Percentiles rank a stretch among this genome's conserved stretches.
Evolutionary conservation across 2,888 invertebrate species (phyloP).

Genomic region (Ramazzottius varieornatus): DNA sequence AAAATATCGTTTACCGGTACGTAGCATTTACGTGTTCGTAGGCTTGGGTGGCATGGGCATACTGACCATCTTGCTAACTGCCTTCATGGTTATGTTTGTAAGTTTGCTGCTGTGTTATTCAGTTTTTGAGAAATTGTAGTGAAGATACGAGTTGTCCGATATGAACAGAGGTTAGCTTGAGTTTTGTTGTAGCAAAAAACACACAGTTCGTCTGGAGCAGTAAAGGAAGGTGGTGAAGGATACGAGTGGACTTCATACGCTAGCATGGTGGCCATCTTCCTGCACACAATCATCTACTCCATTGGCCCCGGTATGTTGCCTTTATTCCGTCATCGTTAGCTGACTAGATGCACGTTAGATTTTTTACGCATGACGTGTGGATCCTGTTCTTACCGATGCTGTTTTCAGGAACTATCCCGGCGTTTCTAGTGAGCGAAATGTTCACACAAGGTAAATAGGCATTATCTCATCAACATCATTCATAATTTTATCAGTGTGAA

Average conservation of each 20-base stretch:
- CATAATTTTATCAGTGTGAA: too few species aligned
- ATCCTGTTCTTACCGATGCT: too few species aligned
- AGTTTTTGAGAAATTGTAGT: too few species aligned
- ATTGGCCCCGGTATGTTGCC: constrained; percentile 49
- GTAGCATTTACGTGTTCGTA: too few species aligned
- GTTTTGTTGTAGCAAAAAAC: constrained; percentile 4
- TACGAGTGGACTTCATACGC: constrained; percentile 36
- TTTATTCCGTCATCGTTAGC: too few species aligned
- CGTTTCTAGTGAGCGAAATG: constrained; percentile 1
- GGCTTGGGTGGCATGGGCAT: constrained; percentile 49
- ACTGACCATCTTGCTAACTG: constrained; percentile 38
- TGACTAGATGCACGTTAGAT: too few species aligned
- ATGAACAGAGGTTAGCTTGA: too few species aligned
- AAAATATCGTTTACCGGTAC: too few species aligned
- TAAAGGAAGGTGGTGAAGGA: constrained; percentile 4
- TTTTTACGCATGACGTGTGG: too few species aligned
- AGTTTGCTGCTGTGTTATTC: neutral
- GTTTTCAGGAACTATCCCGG: constrained; percentile 2
- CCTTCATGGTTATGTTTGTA: constrained; percentile 23
- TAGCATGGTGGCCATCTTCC: constrained; percentile 44
- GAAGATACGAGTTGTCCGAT: too few species aligned
- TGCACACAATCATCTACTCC: constrained; percentile 64
- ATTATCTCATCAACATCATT: too few species aligned
- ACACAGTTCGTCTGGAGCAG: neutral
- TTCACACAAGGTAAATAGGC: too few species aligned